phyloP scores from a whole-genome alignment of 2,113 vertebrate genomes.

The Polyodon spathula region DNA sequence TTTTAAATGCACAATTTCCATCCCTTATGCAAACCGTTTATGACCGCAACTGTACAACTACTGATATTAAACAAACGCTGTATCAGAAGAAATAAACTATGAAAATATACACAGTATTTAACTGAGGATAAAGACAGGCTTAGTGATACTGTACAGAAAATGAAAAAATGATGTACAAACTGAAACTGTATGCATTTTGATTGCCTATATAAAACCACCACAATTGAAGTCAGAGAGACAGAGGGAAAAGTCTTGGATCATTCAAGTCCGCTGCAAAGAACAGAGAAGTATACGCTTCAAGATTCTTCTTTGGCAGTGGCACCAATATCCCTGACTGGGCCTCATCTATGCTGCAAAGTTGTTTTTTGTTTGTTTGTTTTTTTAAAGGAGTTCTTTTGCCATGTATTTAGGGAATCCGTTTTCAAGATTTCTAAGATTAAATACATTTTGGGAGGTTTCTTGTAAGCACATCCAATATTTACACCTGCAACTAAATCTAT shows the following conservation, averaged over 20 bases:
- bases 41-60: slow-evolving; percentile 22
- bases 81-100: slow-evolving; percentile 18
- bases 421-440: slow-evolving; percentile 32
- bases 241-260: slow-evolving; percentile 27
- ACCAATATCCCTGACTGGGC: slow-evolving; percentile 21
- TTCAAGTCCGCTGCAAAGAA: slow-evolving; percentile 35
- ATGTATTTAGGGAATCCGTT: slow-evolving; percentile 30
- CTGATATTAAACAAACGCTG: slow-evolving; percentile 22
- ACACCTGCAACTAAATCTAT: slow-evolving; percentile 33
- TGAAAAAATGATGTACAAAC: slow-evolving; percentile 21
- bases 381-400: slow-evolving; percentile 25
- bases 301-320: slow-evolving; percentile 23
- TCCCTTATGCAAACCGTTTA: slow-evolving; percentile 17
- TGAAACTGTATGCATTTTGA: slow-evolving; percentile 23
- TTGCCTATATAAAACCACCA: slow-evolving; percentile 22
- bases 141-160: slow-evolving; percentile 31
- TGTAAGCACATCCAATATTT: slow-evolving; percentile 44
- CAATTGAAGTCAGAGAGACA: slow-evolving; percentile 24
- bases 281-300: slow-evolving; percentile 30
- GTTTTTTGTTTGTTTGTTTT: slow-evolving; percentile 21
- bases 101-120: slow-evolving; percentile 28
- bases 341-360: slow-evolving; percentile 29
- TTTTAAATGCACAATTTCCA: neutral
- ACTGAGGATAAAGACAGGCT: slow-evolving; percentile 21
- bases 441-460: slow-evolving; percentile 40